Base-by-base conservation (phyloP, 1,140 invertebrate species). In the Apis laboriosa region DNA sequence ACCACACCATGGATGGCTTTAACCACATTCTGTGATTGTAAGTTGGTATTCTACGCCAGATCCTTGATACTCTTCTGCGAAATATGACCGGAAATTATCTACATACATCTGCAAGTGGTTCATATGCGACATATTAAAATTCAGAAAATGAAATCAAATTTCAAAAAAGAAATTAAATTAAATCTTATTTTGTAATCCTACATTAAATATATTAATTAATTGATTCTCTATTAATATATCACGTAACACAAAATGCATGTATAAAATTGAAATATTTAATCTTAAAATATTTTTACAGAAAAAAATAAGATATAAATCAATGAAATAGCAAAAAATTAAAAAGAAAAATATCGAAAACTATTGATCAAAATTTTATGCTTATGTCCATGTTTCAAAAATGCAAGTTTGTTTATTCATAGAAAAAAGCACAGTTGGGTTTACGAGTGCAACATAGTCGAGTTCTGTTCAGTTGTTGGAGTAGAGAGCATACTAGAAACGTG, bases 401-500 rank as follows among this genome's bases (percentile, higher is more conserved):
- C 19, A 24, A 71, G 53, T 71, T 71, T 71, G 17, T 71, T 71
- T 71, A 24, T n/a, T 71, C 49, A 9, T 19, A 55, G 11, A 53
- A 21, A 71, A 17, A 24, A 43, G 63, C 51, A 55, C 15, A 24
- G 28, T 24, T 55, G 51, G n/a, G 17, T 71, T 55, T 55, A 28
- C 9, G 13, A 19, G 24, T 28, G n/a, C 51, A 17, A 55, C 17
- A 17, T 28, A 49, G n/a, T 28, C 51, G 56, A 55, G 2, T 64
- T n/a, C 3, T 58, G 19, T 79, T 83, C 63, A 60, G 70, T 71
- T 55, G 70, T 53, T 24, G 17, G 34, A 17, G 24, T 12, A 55
- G 15, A 55, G 49, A 55, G 49, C 12, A 24, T 19, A 5, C 70
- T 8, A 12, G 49, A 12, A 66, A 66, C 63, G 17, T 68, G 61